Base-by-base conservation (phyloP, 2,797 vertebrate genomes). In the Danio kyathit region DNA sequence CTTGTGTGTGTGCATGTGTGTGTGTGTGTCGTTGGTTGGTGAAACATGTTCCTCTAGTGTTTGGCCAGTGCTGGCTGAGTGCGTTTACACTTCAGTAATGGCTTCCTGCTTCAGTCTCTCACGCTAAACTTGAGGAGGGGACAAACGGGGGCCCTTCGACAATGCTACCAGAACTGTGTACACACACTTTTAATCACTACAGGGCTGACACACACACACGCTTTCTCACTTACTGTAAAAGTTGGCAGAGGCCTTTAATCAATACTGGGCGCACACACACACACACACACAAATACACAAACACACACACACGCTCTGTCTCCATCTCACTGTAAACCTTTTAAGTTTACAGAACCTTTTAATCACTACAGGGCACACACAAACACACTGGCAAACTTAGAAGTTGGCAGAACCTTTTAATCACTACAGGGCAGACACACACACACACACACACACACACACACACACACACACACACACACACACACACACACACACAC, bases 71-170 rank as follows among this genome's bases (percentile, higher is more conserved):
- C 90, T 89, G 89, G 91, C 89, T 89, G 89, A 90, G 84, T 90
- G 88, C 86, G 85, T 92, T 93, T 91, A 89, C 88, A 88, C 91
- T 89, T 89, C 84, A 86, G 86, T 93, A 92, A 93, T 93, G 88
- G 83, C 90, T 93, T 94, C 90, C 89, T 93, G 90, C 86, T 88
- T 90, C 82, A 87, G 88, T 88, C 89, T 89, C 90, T 88, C 87
- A 84, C 78, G 88, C 89, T 90, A 85, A 88, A 76, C 79, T 74
- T 13, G 76, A 76, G 74, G 59, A 77, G 86, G 48, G 82, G 86
- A 82, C 43, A 80, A 80, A 51, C 59, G 3, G 29, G 72, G 82
- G 80, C 56, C 66, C 57, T 86, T 87, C 74, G 77, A 80, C 85
- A 76, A 48, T 51, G 21, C 61, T 85, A 48, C 85, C 43, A 83